These are phyloP conservation scores for Sesia apiformis DNA, from an alignment of 2,888 invertebrate genomes.

Conservation along the genomic window DNA sequence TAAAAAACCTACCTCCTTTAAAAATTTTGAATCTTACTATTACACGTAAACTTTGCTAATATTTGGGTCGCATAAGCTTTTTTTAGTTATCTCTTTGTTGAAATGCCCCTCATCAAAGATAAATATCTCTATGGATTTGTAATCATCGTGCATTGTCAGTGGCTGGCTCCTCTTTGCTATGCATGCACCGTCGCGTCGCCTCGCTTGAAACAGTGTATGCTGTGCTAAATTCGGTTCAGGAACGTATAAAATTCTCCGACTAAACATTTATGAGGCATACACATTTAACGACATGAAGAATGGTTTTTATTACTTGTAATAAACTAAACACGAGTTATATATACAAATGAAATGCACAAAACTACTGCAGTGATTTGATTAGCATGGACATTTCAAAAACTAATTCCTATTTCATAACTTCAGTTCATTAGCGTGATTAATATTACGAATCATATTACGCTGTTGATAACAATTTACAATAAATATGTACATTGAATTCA, in stretches of 20 bases:
- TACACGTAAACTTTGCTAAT: no score
- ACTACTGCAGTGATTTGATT: background rate
- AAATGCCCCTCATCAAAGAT: no score
- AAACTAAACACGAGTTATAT: background rate
- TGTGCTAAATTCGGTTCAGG: slow-evolving; percentile 54
- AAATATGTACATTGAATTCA: no score
- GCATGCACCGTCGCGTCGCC: slow-evolving; percentile 27
- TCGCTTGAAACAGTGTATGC: slow-evolving; percentile 28
- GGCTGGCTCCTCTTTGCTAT: slow-evolving; percentile 27
- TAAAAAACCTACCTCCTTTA: no score
- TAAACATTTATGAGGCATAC: slow-evolving; percentile 40
- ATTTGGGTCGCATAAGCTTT: no score
- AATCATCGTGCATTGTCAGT: slow-evolving; percentile 14
- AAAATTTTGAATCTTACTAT: no score
- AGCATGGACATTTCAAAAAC: no score
- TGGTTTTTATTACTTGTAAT: background rate
- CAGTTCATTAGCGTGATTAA: no score
- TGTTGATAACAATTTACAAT: no score
- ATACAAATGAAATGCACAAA: background rate
- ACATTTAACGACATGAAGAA: slow-evolving; percentile 15
- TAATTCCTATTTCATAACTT: no score
- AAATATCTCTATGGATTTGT: slow-evolving; percentile 5
- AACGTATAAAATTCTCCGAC: slow-evolving; percentile 36
- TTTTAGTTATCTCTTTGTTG: no score
- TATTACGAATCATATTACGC: no score